These are phyloP conservation scores for Alligator mississippiensis DNA, from an alignment of 2,113 vertebrate genomes.

Conservation along the genomic window DNA sequence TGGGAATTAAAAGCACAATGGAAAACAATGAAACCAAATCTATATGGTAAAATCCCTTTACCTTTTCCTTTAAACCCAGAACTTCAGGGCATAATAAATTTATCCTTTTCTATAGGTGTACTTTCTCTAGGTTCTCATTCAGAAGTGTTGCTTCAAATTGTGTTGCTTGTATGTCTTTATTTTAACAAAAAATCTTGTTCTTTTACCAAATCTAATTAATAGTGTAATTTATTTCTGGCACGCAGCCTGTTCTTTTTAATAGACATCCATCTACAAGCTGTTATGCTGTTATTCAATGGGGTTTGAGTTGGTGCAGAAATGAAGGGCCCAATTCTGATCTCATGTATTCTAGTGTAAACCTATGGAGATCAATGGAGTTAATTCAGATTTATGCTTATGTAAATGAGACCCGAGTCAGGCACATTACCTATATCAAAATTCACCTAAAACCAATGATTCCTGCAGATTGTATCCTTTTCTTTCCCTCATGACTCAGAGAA, in stretches of 20 bases:
- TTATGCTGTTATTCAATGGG: not conserved
- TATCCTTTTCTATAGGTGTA: not conserved
- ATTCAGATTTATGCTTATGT: not conserved
- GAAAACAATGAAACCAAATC: constrained; percentile 1
- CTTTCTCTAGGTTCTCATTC: not conserved
- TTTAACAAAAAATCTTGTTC: not conserved
- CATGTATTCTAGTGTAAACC: not conserved
- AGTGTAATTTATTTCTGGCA: not conserved
- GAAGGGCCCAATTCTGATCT: not conserved
- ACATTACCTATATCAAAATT: not conserved
- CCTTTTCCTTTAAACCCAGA: not conserved
- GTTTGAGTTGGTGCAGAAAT: not conserved
- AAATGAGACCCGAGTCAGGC: not conserved
- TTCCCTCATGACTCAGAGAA: not conserved
- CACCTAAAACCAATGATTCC: not conserved
- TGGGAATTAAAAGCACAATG: not conserved
- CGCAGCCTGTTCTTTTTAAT: not conserved
- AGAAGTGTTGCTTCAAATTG: not conserved
- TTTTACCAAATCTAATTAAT: not conserved
- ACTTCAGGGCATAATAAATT: not conserved
- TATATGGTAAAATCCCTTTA: rapidly evolving
- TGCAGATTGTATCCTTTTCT: not conserved
- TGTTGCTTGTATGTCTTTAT: not conserved
- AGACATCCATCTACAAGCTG: not conserved
- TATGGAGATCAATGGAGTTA: not conserved